These are phyloP conservation scores for Chloroclysta siterata DNA, from an alignment of 2,888 invertebrate species.

Conservation along the genomic window DNA sequence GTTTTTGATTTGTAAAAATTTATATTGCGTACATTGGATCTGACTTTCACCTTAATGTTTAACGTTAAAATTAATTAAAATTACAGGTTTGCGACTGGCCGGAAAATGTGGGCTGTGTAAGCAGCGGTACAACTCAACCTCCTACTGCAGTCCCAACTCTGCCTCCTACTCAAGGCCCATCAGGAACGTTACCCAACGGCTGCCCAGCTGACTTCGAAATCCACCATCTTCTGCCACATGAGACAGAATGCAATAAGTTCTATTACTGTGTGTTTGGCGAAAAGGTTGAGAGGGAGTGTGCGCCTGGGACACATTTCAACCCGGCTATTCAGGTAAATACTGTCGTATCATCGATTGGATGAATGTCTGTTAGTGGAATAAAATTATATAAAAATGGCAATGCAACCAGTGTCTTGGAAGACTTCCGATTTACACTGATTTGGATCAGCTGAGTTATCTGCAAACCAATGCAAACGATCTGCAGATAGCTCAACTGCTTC, in stretches of 20 bases:
- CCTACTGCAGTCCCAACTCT: conserved; percentile 1
- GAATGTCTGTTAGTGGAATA: too few relatives aligned
- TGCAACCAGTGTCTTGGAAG: too few relatives aligned
- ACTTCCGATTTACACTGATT: too few relatives aligned
- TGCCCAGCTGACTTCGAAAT: conserved; percentile 53
- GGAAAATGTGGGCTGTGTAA: not conserved
- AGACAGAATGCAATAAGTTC: conserved; percentile 46
- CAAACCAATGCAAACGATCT: too few relatives aligned
- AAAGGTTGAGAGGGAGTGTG: conserved; percentile 1
- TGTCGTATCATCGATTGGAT: too few relatives aligned
- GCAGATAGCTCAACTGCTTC: too few relatives aligned
- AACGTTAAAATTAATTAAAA: too few relatives aligned
- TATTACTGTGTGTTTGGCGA: conserved; percentile 1
- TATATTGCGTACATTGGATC: too few relatives aligned
- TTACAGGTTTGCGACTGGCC: not conserved
- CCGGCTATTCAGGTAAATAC: not conserved
- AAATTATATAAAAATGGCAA: too few relatives aligned
- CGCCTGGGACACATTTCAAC: not conserved
- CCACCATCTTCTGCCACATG: conserved; percentile 57
- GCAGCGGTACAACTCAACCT: not conserved
- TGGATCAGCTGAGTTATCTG: too few relatives aligned
- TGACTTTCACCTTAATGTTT: too few relatives aligned
- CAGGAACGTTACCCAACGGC: conserved; percentile 47
- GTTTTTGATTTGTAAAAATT: too few relatives aligned
- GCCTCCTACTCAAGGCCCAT: conserved; percentile 24